Evolutionary conservation across 1,140 invertebrate genomes (phyloP).

Genomic region (Drosophila pseudoobscura): DNA sequence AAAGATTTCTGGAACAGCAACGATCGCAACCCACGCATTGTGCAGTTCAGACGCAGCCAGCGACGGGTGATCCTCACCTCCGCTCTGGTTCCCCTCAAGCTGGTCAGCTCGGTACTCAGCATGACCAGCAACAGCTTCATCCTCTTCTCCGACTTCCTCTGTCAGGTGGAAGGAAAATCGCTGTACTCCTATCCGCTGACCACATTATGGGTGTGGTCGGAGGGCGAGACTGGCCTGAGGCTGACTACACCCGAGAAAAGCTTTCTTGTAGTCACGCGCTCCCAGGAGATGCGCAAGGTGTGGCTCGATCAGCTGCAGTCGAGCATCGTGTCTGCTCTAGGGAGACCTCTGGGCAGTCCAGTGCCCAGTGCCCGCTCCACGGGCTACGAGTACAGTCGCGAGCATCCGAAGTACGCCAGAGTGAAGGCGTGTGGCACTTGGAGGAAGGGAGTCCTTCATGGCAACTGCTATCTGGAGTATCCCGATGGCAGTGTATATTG

Average conservation of each 20-base stretch:
- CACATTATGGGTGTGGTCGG: conserved; percentile 91
- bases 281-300: conserved; percentile 89
- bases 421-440: conserved; percentile 91
- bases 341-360: conserved; percentile 84
- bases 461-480: conserved; percentile 91
- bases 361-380: conserved; percentile 89
- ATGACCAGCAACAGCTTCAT: conserved; percentile 89
- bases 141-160: conserved; percentile 89
- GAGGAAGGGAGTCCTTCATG: conserved; percentile 92
- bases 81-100: conserved; percentile 87
- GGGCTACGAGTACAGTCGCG: conserved; percentile 88
- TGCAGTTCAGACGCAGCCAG: conserved; percentile 73
- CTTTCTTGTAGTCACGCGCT: conserved; percentile 87
- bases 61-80: conserved; percentile 91
- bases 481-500: conserved; percentile 90
- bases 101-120: conserved; percentile 82
- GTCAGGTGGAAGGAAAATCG: conserved; percentile 87
- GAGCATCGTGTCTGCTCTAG: conserved; percentile 86
- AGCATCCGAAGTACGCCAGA: conserved; percentile 89
- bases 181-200: conserved; percentile 87
- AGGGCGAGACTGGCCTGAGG: conserved; percentile 84
- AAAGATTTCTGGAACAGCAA: conserved; percentile 77
- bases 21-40: conserved; percentile 59
- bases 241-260: conserved; percentile 91
- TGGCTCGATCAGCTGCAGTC: conserved; percentile 90